Evolutionary conservation across 2,797 vertebrate species (phyloP), one percentile per base, ranked within the genome.

Genomic region (Aplochiton taeniatus): DNA sequence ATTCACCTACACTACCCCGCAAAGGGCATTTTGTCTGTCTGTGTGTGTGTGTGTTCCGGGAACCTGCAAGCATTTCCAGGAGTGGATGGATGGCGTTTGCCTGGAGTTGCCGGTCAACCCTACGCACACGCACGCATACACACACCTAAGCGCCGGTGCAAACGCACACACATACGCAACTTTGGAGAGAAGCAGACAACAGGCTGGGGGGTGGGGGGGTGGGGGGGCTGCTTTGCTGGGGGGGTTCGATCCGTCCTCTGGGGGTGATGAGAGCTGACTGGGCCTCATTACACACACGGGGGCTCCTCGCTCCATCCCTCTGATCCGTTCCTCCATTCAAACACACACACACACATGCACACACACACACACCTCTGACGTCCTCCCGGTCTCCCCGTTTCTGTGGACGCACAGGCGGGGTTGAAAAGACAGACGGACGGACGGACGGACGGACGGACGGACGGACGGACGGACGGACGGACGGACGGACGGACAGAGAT

Each of bases 211-310:
- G 54, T 42, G 12, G 53, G 55, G 20, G 20, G 45, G n/a, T n/a
- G 31, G 31, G n/a, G 20, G 46, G 11, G 12, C 14, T 54, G 47
- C 14, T 58, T 16, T 16, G 12, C 7, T 3, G 19, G 14, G n/a
- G n/a, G 11, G 31, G 41, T 67, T 57, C 58, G 59, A 58, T 58
- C 53, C 51, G 52, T 44, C 58, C 31, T 43, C 20, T 20, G 64
- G 41, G 17, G 13, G 20, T 57, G 44, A 66, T 16, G 20, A 42
- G 43, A 31, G 12, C 49, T 54, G 64, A 49, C 59, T 63, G 64
- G 8, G 11, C 59, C 65, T 67, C 65, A 63, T 67, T 67, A 67
- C 49, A 18, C 19, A 45, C 48, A 44, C 44, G 14, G 12, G 14
- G 45, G 11, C 48, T 56, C 20, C 41, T 18, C 7, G 42, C 59